phyloP scores from a whole-genome alignment of 23 tunicate genomes.

The Halocynthia aurantium region DNA sequence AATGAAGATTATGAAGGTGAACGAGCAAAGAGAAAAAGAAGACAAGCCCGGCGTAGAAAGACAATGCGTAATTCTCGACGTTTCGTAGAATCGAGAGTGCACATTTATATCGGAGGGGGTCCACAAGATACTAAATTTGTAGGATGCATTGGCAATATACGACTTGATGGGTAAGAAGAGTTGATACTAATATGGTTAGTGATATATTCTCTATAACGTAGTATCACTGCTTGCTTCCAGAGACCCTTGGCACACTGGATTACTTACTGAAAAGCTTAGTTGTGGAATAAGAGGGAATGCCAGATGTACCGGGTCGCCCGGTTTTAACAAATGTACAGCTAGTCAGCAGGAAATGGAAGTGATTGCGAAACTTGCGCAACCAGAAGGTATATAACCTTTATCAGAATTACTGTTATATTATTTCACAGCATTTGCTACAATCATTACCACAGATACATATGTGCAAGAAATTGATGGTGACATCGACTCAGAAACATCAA shows the following conservation, averaged over 20 bases:
- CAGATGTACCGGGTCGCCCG: constrained; percentile 25
- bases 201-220: too few relatives aligned
- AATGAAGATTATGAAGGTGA: background rate
- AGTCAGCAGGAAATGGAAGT: background rate
- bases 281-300: constrained; percentile 32
- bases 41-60: background rate
- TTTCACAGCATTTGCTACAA: too few relatives aligned
- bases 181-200: too few relatives aligned
- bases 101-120: constrained; percentile 14
- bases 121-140: background rate
- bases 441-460: too few relatives aligned
- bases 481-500: too few relatives aligned
- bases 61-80: background rate
- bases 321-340: constrained; percentile 30
- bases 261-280: constrained; percentile 17
- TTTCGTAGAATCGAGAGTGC: constrained; percentile 11
- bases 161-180: constrained; percentile 3
- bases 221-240: background rate
- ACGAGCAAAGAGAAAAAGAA: background rate
- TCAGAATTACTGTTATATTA: background rate
- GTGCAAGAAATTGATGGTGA: too few relatives aligned
- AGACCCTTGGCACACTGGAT: constrained; percentile 22
- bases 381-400: background rate
- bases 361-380: background rate
- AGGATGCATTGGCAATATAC: constrained; percentile 26